Evolutionary conservation across 1,140 invertebrate species (phyloP).

Genomic region (Bombus polaris): DNA sequence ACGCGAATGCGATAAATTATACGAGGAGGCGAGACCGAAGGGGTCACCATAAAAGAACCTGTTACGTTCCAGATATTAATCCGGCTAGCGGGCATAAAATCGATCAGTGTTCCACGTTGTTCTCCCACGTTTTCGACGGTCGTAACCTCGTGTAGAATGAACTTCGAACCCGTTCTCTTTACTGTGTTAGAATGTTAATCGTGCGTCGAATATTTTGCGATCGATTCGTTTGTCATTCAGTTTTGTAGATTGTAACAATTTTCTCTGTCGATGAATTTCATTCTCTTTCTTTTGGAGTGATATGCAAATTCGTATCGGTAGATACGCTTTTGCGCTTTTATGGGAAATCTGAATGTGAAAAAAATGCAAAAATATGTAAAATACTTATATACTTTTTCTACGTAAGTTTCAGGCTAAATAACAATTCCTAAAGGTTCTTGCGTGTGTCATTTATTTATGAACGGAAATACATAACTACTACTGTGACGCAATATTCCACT

Average conservation of each 20-base stretch:
- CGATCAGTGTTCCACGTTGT: neutral
- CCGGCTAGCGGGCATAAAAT: slow-evolving; percentile 54
- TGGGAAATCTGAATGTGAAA: neutral
- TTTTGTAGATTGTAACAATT: neutral
- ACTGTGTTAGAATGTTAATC: neutral
- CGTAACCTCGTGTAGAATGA: neutral
- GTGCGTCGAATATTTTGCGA: no score
- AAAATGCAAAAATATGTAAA: no score
- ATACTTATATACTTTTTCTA: no score
- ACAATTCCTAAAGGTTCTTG: no score
- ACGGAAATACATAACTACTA: no score
- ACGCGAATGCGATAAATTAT: slow-evolving; percentile 71
- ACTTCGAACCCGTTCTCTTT: neutral
- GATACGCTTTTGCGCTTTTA: neutral
- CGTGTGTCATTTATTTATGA: no score
- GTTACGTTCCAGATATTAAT: slow-evolving; percentile 73
- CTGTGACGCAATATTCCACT: no score
- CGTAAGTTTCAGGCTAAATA: no score
- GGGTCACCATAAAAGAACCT: slow-evolving; percentile 73
- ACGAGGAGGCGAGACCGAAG: slow-evolving; percentile 65
- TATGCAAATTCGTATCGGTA: no score
- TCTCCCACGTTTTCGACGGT: neutral
- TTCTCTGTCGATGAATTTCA: neutral
- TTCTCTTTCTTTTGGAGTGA: neutral
- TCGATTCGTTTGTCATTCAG: neutral